Base-by-base conservation (phyloP, 2,797 vertebrate species). In the Ctenosaura bakeri region DNA sequence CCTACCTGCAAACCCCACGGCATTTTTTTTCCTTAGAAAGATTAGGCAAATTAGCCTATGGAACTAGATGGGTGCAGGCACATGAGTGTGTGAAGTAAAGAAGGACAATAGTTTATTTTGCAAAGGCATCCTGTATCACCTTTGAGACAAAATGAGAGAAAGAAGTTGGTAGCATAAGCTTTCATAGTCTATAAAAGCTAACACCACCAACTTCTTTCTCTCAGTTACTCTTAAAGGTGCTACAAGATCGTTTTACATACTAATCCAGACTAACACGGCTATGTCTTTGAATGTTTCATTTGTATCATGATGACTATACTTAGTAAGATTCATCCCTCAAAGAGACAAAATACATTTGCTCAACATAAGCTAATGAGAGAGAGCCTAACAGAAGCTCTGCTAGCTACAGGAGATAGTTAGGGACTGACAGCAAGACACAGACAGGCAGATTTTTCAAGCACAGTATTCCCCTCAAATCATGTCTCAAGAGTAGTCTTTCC, bases 391-490 rank as follows among this genome's bases (percentile, higher is more conserved):
- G n/a, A 84, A 62, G 13, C 32, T 82, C 88, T 35, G 13, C 24
- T 1, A 2, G 87, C 74, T 1, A 82, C 42, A 81, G 59, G 88
- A 0, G 0, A 83, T 6, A 26, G 89, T 32, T 14, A 89, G 89
- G 86, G 86, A 84, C 89, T 4, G 77, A 92, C 76, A 56, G 6
- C 90, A 92, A 94, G 91, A 83, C 20, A 52, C 46, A 52, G 22
- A 46, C 38, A 90, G 52, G 32, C 20, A 81, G 35, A 81, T 71
- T 90, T 86, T 86, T n/a, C 14, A 64, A 20, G 13, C 16, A 38
- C 16, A 52, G 8, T 7, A 46, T 20, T 66, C 26, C 12, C 24
- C 4, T 24, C 59, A 89, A 66, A 85, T n/a, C 24, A 62, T 8
- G 20, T 83, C 18, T 52, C 46, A 71, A 42, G 26, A 32, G n/a